Conservation (phyloP, 1,140 invertebrate genomes). For the Lordiphosa stackelbergi region DNA sequence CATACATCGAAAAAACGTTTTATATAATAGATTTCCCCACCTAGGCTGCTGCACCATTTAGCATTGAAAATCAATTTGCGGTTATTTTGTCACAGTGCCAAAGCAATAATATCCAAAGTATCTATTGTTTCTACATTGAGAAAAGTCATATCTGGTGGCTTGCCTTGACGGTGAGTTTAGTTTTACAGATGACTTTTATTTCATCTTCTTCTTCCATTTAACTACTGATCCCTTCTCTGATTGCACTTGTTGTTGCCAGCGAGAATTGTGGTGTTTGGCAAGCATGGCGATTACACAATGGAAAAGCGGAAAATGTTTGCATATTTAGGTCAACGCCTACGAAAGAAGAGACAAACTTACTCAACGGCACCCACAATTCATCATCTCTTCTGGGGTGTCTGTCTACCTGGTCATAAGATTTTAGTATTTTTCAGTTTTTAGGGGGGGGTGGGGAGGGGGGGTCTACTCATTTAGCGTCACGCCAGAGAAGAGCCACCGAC, state of each 20-base stretch:
- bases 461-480: conserved; percentile 60
- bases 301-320: conserved; percentile 46
- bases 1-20: conserved; percentile 6
- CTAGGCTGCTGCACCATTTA: conserved; percentile 30
- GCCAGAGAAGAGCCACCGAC: conserved; percentile 44
- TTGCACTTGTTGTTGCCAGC: conserved; percentile 61
- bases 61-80: conserved; percentile 69
- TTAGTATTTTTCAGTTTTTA: conserved; percentile 23
- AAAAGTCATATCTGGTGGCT: conserved; percentile 29
- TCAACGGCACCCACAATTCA: conserved; percentile 69
- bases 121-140: conserved; percentile 31
- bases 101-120: conserved; percentile 34
- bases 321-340: conserved; percentile 74
- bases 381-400: conserved; percentile 55
- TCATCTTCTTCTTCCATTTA: conserved; percentile 11
- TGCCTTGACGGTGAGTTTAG: conserved; percentile 54
- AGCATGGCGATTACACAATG: conserved; percentile 59
- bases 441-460: conserved; percentile 4
- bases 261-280: conserved; percentile 45
- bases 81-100: conserved; percentile 60
- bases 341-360: conserved; percentile 65
- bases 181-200: conserved; percentile 35
- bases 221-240: conserved; percentile 30
- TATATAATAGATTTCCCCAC: conserved; percentile 49
- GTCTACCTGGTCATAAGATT: conserved; percentile 64